phyloP scores from a whole-genome alignment of 2,888 invertebrate genomes.

The Dasysyrphus albostriatus region DNA sequence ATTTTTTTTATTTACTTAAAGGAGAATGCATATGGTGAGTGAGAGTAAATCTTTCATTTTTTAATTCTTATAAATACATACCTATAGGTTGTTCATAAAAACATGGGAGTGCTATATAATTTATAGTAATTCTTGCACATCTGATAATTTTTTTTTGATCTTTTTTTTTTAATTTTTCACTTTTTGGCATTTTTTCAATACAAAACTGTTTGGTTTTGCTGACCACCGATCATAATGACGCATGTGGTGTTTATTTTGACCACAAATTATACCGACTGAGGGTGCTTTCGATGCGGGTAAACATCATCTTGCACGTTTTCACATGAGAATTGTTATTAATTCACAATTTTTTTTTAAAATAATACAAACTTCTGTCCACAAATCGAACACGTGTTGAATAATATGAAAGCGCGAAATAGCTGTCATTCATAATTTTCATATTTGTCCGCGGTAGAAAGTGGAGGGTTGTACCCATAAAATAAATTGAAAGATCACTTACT shows the following conservation, averaged over 20 bases:
- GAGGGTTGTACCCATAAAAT: constrained; percentile 3
- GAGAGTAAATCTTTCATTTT: constrained; percentile 25
- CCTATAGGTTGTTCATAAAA: not conserved
- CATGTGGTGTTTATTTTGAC: constrained; percentile 66
- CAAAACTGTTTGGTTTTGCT: constrained; percentile 30
- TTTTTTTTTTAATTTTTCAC: constrained; percentile 13
- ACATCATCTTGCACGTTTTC: constrained; percentile 64
- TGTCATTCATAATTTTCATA: constrained; percentile 40
- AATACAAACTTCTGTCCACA: constrained; percentile 30
- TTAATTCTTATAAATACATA: not conserved
- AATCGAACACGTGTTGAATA: constrained; percentile 62
- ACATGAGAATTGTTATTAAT: constrained; percentile 34
- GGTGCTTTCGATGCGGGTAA: constrained; percentile 25
- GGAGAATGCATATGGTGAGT: not conserved
- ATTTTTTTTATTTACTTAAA: constrained; percentile 36
- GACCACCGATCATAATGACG: constrained; percentile 56
- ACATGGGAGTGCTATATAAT: constrained; percentile 19
- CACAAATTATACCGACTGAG: constrained; percentile 43
- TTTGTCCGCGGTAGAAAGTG: not conserved
- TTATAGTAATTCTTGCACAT: constrained; percentile 33
- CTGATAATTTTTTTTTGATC: not conserved
- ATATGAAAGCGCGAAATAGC: constrained; percentile 1
- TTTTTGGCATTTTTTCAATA: constrained; percentile 64
- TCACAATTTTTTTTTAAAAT: constrained; percentile 10
- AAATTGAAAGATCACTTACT: constrained; percentile 7